Evolutionary conservation across 2,797 vertebrate genomes (phyloP), one percentile per base, ranked within the genome.

Genomic region (Hydrocynus forskahlii): DNA sequence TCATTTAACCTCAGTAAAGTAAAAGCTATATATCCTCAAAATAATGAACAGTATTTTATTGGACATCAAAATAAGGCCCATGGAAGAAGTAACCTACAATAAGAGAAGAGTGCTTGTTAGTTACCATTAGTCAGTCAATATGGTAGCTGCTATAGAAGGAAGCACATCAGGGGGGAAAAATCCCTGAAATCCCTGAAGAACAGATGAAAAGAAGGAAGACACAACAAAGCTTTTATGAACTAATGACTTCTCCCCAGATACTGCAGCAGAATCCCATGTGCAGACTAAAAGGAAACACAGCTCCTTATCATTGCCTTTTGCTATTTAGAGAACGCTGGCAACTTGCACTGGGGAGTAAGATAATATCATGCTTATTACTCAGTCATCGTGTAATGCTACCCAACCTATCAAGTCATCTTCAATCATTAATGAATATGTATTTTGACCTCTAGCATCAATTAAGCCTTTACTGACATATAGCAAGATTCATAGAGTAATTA

Each of bases 181-280:
- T 38, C 13, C 23, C 8, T 35, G 10, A 63, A 76, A 43, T 35
- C 55, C 19, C n/a, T 54, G 40, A 81, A 70, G 73, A 23, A 9
- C 12, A 76, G 55, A 64, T 72, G 48, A 81, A 81, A 76, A 21
- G 60, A 68, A 14, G 48, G 40, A 48, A 59, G 54, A 76, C 1
- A 81, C 45, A 76, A 64, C 35, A 71, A 76, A 55, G 35, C 45
- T 54, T 17, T 21, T 81, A 66, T 76, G 57, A 54, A 52, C 57
- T 55, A 57, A 71, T 71, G 62, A 21, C 48, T 38, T 81, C 25
- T 25, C 64, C 75, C 69, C 17, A 57, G 71, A 76, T 63, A 38
- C 25, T 23, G 67, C 67, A 48, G 67, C 67, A 69, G n/a, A 21
- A 69, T 5, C 67, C 67, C 40, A 40, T 69, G n/a, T 9, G 13